These are phyloP conservation scores for Athrips mouffetella DNA, from an alignment of 2,888 invertebrate species.

Conservation along the genomic window DNA sequence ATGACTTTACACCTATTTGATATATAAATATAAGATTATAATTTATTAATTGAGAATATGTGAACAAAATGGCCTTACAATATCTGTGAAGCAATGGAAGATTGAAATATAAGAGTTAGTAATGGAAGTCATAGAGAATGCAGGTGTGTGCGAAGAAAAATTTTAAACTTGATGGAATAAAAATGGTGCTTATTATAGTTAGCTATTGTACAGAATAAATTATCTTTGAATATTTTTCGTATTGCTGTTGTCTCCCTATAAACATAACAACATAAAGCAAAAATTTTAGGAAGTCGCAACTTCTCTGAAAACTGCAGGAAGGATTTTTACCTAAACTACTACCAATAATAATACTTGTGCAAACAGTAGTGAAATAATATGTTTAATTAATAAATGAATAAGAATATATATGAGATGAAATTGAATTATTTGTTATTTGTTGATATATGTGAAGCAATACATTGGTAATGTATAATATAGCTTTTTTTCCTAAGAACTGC, in stretches of 20 bases:
- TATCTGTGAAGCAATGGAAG: conserved; percentile 39
- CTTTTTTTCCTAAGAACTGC: no score
- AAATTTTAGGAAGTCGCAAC: neutral
- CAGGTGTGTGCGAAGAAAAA: conserved; percentile 39
- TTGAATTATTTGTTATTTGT: no score
- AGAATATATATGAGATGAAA: no score
- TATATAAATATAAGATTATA: conserved; percentile 5
- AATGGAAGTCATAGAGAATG: conserved; percentile 24
- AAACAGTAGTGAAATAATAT: conserved; percentile 38
- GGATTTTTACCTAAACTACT: neutral
- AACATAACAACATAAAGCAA: neutral
- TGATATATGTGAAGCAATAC: no score
- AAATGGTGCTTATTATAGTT: conserved; percentile 75
- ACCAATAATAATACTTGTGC: conserved; percentile 32
- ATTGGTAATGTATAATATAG: no score
- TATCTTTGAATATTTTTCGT: conserved; percentile 67
- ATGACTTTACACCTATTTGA: neutral
- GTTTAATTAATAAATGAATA: conserved; percentile 10
- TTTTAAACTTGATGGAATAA: conserved; percentile 45
- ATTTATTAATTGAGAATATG: conserved; percentile 30
- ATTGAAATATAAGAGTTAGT: conserved; percentile 32
- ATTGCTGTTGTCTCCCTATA: conserved; percentile 45
- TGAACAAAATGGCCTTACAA: conserved; percentile 48
- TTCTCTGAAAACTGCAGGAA: neutral
- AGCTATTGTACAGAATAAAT: conserved; percentile 77